These are phyloP conservation scores for Phragmatobia fuliginosa DNA, from an alignment of 2,888 invertebrate genomes.

Conservation along the genomic window DNA sequence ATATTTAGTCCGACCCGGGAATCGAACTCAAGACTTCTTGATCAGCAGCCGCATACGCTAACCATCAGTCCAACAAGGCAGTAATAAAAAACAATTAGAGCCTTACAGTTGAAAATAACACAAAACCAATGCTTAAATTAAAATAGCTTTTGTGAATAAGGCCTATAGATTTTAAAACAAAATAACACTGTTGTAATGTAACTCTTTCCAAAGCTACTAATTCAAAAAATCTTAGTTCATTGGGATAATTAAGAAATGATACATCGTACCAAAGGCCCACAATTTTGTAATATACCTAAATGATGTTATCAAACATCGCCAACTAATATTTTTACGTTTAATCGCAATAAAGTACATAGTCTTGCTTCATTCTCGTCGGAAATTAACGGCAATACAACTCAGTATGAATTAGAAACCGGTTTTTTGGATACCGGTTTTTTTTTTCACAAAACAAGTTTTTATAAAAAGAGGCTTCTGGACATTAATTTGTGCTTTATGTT, in stretches of 20 bases:
- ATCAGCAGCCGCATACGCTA: too few species aligned
- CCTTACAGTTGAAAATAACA: too few species aligned
- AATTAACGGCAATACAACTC: neutral
- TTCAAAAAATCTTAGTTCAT: neutral
- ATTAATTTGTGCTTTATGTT: neutral
- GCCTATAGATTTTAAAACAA: neutral
- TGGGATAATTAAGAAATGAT: too few species aligned
- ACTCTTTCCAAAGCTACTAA: neutral
- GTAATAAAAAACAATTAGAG: too few species aligned
- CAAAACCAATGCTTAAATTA: too few species aligned
- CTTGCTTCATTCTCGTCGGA: constrained; percentile 13
- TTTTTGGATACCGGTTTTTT: neutral
- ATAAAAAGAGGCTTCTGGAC: neutral
- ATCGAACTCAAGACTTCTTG: too few species aligned
- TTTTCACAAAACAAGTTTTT: neutral
- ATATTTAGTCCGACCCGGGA: too few species aligned
- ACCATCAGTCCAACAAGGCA: too few species aligned
- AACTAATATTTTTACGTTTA: neutral
- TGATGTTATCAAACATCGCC: neutral
- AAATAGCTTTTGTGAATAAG: too few species aligned
- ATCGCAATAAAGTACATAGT: neutral
- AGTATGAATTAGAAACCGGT: neutral
- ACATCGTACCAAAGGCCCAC: too few species aligned
- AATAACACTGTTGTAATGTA: neutral
- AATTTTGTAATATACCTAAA: neutral